Conservation (phyloP, 1,140 invertebrate species). For the Heliconius hewitsoni region DNA sequence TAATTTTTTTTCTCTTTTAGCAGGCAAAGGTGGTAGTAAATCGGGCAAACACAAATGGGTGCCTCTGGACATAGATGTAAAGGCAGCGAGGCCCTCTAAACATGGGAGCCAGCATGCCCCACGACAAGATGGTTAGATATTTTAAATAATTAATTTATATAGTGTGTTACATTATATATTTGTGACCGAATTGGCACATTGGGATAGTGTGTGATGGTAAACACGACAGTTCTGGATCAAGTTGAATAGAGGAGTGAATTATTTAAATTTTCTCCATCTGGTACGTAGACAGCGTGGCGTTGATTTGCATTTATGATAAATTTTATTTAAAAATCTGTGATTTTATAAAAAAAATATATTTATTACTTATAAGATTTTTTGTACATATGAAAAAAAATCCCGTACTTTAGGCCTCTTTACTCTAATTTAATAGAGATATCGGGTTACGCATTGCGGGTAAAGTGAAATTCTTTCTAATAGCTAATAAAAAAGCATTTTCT, state of each 20-base stretch:
- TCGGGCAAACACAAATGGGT: constrained; percentile 74
- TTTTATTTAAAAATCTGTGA: too few relatives aligned
- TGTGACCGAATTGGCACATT: too few relatives aligned
- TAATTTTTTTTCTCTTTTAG: constrained; percentile 42
- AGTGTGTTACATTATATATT: background rate
- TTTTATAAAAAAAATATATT: too few relatives aligned
- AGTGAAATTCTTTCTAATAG: constrained; percentile 24
- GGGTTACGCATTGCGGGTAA: constrained; percentile 55
- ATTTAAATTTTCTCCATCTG: too few relatives aligned
- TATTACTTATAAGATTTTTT: too few relatives aligned
- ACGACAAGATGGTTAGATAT: constrained; percentile 56
- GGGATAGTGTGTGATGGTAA: too few relatives aligned
- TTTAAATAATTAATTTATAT: too few relatives aligned
- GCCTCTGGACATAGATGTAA: constrained; percentile 70
- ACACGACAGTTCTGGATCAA: too few relatives aligned
- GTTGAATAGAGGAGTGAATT: too few relatives aligned
- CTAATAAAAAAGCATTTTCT: background rate
- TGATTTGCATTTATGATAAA: too few relatives aligned
- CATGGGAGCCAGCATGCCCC: constrained; percentile 55
- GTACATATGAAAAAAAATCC: constrained; percentile 17
- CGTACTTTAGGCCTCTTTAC: constrained; percentile 50
- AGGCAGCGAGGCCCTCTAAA: constrained; percentile 62
- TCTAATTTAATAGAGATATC: constrained; percentile 41
- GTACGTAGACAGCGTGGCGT: too few relatives aligned
- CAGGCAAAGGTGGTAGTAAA: constrained; percentile 60